Base-by-base conservation (phyloP, 2,113 vertebrate species). In the Motacilla alba region DNA sequence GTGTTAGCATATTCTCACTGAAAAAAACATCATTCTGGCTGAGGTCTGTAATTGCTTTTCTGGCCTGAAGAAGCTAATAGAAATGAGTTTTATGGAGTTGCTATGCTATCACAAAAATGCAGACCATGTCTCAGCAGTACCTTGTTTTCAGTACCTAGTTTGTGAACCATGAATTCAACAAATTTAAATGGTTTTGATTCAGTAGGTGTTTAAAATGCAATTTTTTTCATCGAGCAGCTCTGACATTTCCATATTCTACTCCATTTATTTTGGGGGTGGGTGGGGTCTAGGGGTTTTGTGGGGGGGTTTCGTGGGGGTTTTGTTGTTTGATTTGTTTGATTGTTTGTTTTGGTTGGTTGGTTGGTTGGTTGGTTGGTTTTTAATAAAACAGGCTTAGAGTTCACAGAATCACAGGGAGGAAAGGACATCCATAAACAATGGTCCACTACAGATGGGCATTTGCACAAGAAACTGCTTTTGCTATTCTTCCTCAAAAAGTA, bases 41-140 rank as follows among this genome's bases (percentile, higher is more conserved):
- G 62, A 87, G 19, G 16, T 59, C 39, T 95, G 26, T 72, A 91
- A 82, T 64, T 64, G 62, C 49, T 82, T 91, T 78, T 63, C 64
- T 91, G 73, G 68, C 46, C 66, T 72, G 49, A 78, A 87, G 64
- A 74, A 3, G 1, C 31, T 52, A 68, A 75, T 2, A 44, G 39
- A 89, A 95, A 67, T 68, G 1, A 82, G 12, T 49, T 70, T 70
- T 58, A 56, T 37, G 49, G 41, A 79, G 17, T 23, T 72, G 33
- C 19, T 76, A 27, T 24, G 31, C 52, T 67, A 75, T 81, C 63
- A 87, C 47, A 70, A 84, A 73, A 93, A 18, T 69, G 31, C 59
- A 81, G 53, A 44, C 31, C 20, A 18, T 6, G 23, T n/a, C 30
- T 75, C 43, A 85, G 58, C 39, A 81, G 3, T 30, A 66, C 26